Percentiles rank a stretch among this genome's conserved stretches.
phyloP scores from a whole-genome alignment of 2,888 invertebrate genomes.

The Aphelenchoides bicaudatus region DNA sequence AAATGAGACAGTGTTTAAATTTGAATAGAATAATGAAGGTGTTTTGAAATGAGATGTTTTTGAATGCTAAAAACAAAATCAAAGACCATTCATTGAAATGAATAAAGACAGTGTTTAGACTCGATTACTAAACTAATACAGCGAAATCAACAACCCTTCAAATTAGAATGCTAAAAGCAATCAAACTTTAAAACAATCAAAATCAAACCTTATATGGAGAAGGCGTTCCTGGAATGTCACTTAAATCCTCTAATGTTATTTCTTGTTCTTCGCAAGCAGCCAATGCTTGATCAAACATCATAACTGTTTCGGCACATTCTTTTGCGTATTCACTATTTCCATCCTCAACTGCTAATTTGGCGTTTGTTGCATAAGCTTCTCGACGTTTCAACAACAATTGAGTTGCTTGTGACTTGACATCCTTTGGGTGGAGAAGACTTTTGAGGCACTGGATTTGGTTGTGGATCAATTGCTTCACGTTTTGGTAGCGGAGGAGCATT shows the following conservation, averaged over 20 bases:
- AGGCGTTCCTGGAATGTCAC: conserved; percentile 50
- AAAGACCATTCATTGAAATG: not conserved
- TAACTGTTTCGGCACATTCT: conserved; percentile 39
- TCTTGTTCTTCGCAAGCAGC: conserved; percentile 37
- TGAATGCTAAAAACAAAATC: not conserved
- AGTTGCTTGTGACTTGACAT: not conserved
- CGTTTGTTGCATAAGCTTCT: conserved; percentile 20
- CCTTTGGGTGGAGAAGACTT: too few species aligned
- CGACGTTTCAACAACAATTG: conserved; percentile 9
- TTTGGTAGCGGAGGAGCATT: too few species aligned
- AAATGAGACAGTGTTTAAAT: too few species aligned
- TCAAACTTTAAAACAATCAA: conserved; percentile 3
- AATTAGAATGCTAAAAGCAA: too few species aligned
- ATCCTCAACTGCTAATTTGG: conserved; percentile 17
- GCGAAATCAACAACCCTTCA: too few species aligned
- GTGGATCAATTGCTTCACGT: too few species aligned
- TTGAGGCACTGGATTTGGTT: too few species aligned
- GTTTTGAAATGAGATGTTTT: too few species aligned
- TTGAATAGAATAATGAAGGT: too few species aligned
- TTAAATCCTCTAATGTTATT: conserved; percentile 42
- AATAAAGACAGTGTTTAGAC: not conserved
- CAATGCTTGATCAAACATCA: conserved; percentile 47
- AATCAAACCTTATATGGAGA: conserved; percentile 41
- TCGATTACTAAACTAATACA: too few species aligned
- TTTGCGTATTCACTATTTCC: conserved; percentile 33